These are phyloP conservation scores for Phortica magna DNA, from an alignment of 2,888 invertebrate genomes.

Conservation along the genomic window DNA sequence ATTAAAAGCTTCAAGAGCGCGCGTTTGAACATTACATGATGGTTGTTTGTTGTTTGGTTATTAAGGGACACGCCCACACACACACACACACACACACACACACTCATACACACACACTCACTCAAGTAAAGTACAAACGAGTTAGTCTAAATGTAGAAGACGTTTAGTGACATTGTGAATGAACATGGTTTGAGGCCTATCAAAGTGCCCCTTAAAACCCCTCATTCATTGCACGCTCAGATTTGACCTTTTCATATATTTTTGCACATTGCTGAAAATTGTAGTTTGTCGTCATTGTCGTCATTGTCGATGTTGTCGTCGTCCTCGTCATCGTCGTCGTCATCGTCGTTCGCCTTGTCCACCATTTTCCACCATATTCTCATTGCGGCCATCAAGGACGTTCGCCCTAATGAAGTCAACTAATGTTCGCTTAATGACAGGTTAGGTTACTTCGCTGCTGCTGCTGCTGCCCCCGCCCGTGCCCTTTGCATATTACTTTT, in stretches of 20 bases:
- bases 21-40: too few species aligned
- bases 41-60: too few species aligned
- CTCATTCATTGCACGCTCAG: too few species aligned
- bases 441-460: not conserved
- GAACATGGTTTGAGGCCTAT: too few species aligned
- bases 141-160: not conserved
- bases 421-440: conserved; percentile 15
- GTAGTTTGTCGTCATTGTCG: too few species aligned
- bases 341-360: too few species aligned
- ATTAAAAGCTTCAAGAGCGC: conserved; percentile 18
- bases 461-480: not conserved
- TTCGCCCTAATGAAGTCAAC: conserved; percentile 8
- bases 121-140: not conserved
- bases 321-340: too few species aligned
- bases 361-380: not conserved
- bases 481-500: too few species aligned
- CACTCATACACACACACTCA: not conserved
- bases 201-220: too few species aligned
- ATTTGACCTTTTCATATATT: too few species aligned
- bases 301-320: too few species aligned
- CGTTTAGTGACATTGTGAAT: not conserved
- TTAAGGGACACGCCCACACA: not conserved
- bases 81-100: not conserved
- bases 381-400: not conserved
- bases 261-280: too few species aligned